Conservation (phyloP, 92 coral and sea anemone genomes). For the Phymanthus crucifer region DNA sequence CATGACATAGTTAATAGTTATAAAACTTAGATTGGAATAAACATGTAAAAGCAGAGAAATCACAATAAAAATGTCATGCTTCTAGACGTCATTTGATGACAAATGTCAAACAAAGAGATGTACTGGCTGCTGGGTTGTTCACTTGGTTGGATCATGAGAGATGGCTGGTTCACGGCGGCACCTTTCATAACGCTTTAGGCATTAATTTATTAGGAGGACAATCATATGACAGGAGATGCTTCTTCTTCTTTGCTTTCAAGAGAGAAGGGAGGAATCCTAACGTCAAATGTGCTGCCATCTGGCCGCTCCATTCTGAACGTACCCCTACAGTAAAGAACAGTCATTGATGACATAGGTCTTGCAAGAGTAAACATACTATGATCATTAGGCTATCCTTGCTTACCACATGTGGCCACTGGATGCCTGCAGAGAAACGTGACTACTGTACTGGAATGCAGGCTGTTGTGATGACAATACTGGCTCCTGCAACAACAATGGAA, state of each 20-base stretch:
- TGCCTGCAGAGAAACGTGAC: conserved; percentile 98
- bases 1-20: neutral
- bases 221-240: conserved; percentile 37
- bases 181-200: too few relatives aligned
- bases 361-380: too few relatives aligned
- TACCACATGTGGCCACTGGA: conserved; percentile 99
- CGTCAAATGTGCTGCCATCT: conserved; percentile 95
- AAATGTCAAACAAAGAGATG: neutral
- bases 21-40: neutral
- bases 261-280: conserved; percentile 95
- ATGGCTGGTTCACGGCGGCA: too few relatives aligned
- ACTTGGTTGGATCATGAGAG: too few relatives aligned
- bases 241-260: conserved; percentile 95
- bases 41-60: neutral
- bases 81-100: neutral
- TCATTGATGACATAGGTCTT: neutral
- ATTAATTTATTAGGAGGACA: neutral
- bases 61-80: neutral
- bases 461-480: conserved; percentile 90
- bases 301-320: conserved; percentile 91
- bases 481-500: conserved; percentile 51
- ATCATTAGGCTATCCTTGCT: too few relatives aligned
- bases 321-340: conserved; percentile 70
- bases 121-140: neutral
- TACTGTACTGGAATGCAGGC: conserved; percentile 97